Evolutionary conservation across 2,888 invertebrate genomes (phyloP).

Genomic region (Kuschelorhynchus macadamiae): DNA sequence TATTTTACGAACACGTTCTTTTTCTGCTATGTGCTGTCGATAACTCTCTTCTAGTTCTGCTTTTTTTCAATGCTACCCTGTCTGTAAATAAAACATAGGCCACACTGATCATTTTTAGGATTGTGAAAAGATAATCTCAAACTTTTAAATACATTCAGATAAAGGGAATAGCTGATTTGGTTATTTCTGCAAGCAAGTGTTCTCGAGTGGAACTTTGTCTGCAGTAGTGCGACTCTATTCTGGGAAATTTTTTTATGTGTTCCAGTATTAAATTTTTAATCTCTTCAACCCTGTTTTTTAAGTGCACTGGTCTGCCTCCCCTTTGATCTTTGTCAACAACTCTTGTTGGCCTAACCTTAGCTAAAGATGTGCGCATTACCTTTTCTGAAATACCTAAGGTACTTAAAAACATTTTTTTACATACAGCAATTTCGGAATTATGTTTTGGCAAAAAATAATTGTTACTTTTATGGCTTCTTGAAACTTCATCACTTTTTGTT

Average conservation of each 20-base stretch:
- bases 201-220: conserved; percentile 23
- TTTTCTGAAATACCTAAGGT: conserved; percentile 11
- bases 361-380: conserved; percentile 14
- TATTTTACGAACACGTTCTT: neutral
- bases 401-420: neutral
- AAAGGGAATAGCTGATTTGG: neutral
- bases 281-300: conserved; percentile 3
- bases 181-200: conserved; percentile 7
- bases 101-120: conserved; percentile 1
- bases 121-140: neutral
- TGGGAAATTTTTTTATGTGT: conserved; percentile 1
- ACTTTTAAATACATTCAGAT: neutral
- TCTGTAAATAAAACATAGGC: neutral
- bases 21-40: conserved; percentile 2
- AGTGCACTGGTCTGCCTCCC: conserved; percentile 11
- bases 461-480: too few species aligned
- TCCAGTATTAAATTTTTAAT: neutral
- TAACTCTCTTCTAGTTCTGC: conserved; percentile 4
- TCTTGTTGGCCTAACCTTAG: conserved; percentile 6
- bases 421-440: conserved; percentile 6
- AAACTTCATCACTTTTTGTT: too few species aligned
- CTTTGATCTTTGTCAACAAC: conserved; percentile 7
- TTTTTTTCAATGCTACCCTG: conserved; percentile 2
- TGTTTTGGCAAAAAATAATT: conserved; percentile 4
- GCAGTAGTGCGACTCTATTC: conserved; percentile 30